Percentiles rank a stretch among this genome's conserved stretches.
phyloP scores from a whole-genome alignment of 2,888 invertebrate genomes.

The Mesochorus sp. region DNA sequence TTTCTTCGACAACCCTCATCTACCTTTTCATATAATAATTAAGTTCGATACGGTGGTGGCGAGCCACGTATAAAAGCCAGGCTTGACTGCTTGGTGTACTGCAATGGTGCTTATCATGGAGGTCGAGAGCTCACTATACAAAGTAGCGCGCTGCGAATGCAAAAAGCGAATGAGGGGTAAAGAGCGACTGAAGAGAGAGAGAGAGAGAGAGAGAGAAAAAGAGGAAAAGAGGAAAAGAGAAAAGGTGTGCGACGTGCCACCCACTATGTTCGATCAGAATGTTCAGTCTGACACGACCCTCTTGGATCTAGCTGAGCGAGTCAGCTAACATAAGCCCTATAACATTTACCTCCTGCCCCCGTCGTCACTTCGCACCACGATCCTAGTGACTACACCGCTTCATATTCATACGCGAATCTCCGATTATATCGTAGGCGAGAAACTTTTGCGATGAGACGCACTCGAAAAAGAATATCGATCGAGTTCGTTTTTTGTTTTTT shows the following conservation, averaged over 20 bases:
- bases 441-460: slow-evolving; percentile 16
- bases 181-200: slow-evolving; percentile 23
- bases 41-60: slow-evolving; percentile 67
- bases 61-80: slow-evolving; percentile 19
- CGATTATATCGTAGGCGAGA: slow-evolving; percentile 34
- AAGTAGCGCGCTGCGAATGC: slow-evolving; percentile 63
- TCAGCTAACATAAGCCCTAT: slow-evolving; percentile 16
- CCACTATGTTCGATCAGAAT: slow-evolving; percentile 60
- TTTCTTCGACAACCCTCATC: slow-evolving; percentile 38
- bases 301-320: slow-evolving; percentile 36
- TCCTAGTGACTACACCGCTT: slow-evolving; percentile 39
- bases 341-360: slow-evolving; percentile 46
- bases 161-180: slow-evolving; percentile 20
- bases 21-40: slow-evolving; percentile 69
- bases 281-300: slow-evolving; percentile 50
- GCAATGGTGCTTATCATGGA: slow-evolving; percentile 67
- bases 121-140: slow-evolving; percentile 69
- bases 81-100: slow-evolving; percentile 46
- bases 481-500: not conserved
- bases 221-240: not conserved
- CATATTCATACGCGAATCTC: slow-evolving; percentile 49
- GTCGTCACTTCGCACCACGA: slow-evolving; percentile 26
- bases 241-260: slow-evolving; percentile 47
- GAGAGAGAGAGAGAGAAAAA: not conserved
- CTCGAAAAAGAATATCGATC: slow-evolving; percentile 6